Evolutionary conservation across 2,113 vertebrate species (phyloP).

Genomic region (Nycticryphes semicollaris): DNA sequence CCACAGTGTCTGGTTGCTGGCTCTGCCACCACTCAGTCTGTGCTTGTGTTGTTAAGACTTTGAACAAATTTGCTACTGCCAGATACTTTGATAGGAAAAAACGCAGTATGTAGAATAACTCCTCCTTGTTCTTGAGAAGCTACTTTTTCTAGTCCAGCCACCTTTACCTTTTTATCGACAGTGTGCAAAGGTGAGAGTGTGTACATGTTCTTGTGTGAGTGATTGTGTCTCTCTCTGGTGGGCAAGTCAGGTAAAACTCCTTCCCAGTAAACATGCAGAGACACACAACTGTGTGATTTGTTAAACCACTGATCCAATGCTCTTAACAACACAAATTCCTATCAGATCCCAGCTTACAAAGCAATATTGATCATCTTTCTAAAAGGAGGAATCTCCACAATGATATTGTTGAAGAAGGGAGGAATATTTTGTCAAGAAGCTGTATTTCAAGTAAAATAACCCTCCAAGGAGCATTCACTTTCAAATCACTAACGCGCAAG

Average conservation of each 20-base stretch:
- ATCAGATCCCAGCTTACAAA: background rate
- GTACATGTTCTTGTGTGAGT: background rate
- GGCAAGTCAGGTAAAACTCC: constrained; percentile 33
- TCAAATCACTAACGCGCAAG: background rate
- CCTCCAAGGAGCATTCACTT: constrained; percentile 49
- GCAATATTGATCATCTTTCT: constrained; percentile 8
- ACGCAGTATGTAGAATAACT: background rate
- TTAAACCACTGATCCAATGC: background rate
- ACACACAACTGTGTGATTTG: background rate
- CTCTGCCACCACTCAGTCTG: background rate
- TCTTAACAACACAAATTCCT: background rate
- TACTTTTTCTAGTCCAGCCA: background rate
- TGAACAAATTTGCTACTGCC: background rate
- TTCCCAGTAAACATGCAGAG: background rate
- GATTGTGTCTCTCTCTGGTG: constrained; percentile 26
- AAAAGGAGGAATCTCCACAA: background rate
- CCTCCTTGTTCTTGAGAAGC: background rate
- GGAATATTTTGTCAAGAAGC: background rate
- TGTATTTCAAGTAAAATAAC: constrained; percentile 29
- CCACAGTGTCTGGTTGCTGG: background rate
- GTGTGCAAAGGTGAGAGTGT: background rate
- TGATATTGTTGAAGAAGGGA: background rate
- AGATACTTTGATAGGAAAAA: background rate
- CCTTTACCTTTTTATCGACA: background rate
- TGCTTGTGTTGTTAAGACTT: background rate